These are phyloP conservation scores for Alaudala cheleensis DNA, from an alignment of 2,113 vertebrate species.

Conservation along the genomic window DNA sequence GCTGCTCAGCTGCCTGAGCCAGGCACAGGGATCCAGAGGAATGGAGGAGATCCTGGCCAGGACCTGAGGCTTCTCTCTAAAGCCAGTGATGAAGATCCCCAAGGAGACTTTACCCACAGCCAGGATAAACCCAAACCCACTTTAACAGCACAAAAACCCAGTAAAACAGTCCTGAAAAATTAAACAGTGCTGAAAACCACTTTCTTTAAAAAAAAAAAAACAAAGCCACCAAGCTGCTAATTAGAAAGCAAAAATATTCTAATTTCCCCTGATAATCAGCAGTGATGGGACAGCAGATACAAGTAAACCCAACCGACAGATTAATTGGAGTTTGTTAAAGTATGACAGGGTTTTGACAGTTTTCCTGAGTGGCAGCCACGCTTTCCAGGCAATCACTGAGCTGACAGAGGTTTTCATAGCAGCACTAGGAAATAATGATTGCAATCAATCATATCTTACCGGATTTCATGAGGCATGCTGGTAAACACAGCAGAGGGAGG, in stretches of 20 bases:
- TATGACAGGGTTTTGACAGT: conserved; percentile 49
- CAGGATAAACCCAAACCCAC: background rate
- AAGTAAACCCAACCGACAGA: background rate
- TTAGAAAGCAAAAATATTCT: conserved; percentile 6
- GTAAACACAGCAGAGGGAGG: conserved; percentile 64
- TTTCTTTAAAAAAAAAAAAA: no score
- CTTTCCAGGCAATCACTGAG: conserved; percentile 68
- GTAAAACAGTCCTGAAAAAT: background rate
- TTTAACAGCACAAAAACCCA: background rate
- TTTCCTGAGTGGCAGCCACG: conserved; percentile 36
- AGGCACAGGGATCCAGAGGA: rapidly evolving
- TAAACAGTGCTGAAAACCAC: background rate
- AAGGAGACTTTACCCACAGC: background rate
- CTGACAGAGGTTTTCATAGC: conserved; percentile 66
- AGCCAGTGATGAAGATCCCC: background rate
- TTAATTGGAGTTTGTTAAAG: conserved; percentile 64
- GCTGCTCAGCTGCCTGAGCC: background rate
- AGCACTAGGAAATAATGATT: conserved; percentile 70
- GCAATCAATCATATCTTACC: conserved; percentile 69
- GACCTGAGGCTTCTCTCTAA: background rate
- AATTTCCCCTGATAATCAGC: conserved; percentile 38
- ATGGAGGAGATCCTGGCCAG: background rate
- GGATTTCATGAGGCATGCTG: conserved; percentile 59
- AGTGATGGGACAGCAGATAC: background rate
- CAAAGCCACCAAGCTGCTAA: background rate